Evolutionary conservation across 2,797 vertebrate genomes (phyloP).

Genomic region (Hydrophis major): DNA sequence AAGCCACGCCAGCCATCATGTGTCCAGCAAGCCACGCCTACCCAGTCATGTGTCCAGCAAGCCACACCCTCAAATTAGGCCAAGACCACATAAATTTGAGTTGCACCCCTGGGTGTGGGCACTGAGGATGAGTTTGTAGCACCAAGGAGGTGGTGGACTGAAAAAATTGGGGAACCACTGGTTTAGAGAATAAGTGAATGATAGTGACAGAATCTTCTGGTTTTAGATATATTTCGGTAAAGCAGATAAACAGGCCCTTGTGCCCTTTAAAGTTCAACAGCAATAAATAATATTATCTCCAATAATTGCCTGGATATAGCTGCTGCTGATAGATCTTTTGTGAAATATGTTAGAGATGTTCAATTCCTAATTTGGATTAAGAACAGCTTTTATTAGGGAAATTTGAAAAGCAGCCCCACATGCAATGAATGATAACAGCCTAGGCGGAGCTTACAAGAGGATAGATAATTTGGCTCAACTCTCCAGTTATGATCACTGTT

Average conservation of each 20-base stretch:
- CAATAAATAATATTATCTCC: not conserved
- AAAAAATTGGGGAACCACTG: too few relatives aligned
- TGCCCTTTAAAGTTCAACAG: not conserved
- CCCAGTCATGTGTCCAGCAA: too few relatives aligned
- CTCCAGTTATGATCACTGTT: not conserved
- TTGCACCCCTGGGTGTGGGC: too few relatives aligned
- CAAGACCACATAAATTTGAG: too few relatives aligned
- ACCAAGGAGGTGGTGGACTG: too few relatives aligned
- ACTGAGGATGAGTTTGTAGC: too few relatives aligned
- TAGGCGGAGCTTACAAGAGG: not conserved
- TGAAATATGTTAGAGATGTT: not conserved
- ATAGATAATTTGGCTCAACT: not conserved
- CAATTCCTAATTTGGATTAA: not conserved
- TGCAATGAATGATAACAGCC: not conserved
- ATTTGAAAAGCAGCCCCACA: not conserved
- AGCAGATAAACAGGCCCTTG: not conserved
- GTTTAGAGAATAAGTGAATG: too few relatives aligned
- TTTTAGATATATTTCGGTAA: too few relatives aligned
- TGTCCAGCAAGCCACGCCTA: too few relatives aligned
- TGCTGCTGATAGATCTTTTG: not conserved
- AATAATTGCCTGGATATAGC: not conserved
- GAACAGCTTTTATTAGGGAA: not conserved
- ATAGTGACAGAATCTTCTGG: too few relatives aligned
- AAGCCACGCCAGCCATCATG: too few relatives aligned
- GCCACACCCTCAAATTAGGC: too few relatives aligned